A percentile compares a stretch with the other conserved stretches of the same genome.
phyloP scores from a whole-genome alignment of 1,140 invertebrate genomes.

The Drosophila cardini region DNA sequence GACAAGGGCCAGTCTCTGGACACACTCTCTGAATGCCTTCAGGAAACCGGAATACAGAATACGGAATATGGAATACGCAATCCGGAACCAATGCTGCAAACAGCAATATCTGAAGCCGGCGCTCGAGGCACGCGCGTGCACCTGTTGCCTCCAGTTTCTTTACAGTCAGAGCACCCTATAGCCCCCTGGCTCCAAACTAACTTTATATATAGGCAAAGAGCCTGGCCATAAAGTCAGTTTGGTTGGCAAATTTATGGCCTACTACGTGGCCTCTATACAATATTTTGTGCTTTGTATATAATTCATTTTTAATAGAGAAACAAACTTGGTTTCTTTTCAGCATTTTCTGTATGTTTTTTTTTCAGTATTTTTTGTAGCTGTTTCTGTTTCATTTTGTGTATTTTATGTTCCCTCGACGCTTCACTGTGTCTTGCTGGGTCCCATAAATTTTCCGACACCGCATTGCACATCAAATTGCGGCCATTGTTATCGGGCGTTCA shows the following conservation, averaged over 20 bases:
- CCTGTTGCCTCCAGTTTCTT: slow-evolving; percentile 59
- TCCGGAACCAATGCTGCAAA: slow-evolving; percentile 33
- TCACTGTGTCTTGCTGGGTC: neutral
- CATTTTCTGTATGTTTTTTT: neutral
- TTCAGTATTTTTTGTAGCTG: slow-evolving; percentile 1
- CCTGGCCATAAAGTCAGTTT: slow-evolving; percentile 73
- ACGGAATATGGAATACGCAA: too few relatives aligned
- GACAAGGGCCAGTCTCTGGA: slow-evolving; percentile 76
- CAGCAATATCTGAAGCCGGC: slow-evolving; percentile 49
- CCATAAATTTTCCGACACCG: slow-evolving; percentile 35
- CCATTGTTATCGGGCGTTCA: slow-evolving; percentile 56
- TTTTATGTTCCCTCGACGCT: slow-evolving; percentile 5
- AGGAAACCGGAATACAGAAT: slow-evolving; percentile 25
- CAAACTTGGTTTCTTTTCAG: slow-evolving; percentile 58
- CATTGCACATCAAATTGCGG: slow-evolving; percentile 38
- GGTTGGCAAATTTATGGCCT: slow-evolving; percentile 75
- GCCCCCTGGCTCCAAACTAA: neutral
- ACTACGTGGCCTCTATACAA: slow-evolving; percentile 67
- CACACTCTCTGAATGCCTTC: slow-evolving; percentile 41
- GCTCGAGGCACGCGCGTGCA: slow-evolving; percentile 63
- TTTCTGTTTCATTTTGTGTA: slow-evolving; percentile 10
- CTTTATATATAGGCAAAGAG: slow-evolving; percentile 9
- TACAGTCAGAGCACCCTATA: too few relatives aligned
- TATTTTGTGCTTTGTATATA: slow-evolving; percentile 68
- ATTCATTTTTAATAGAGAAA: slow-evolving; percentile 82